A percentile compares a stretch with the other conserved stretches of the same genome.
These are phyloP conservation scores for Epizoanthus rinbou DNA, from an alignment of 92 coral and sea anemone species.

Conservation along the genomic window DNA sequence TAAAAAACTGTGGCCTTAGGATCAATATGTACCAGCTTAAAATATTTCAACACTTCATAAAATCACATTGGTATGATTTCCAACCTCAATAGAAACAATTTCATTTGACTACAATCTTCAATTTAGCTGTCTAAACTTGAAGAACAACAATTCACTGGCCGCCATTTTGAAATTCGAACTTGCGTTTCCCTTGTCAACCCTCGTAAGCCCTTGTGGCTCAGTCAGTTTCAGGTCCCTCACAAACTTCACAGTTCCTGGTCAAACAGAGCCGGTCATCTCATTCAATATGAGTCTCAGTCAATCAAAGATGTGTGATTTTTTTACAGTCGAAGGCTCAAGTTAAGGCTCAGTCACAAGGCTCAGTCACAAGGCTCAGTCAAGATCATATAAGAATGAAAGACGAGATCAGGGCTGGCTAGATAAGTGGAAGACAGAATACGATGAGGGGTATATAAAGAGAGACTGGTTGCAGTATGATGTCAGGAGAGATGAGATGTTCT, in stretches of 20 bases:
- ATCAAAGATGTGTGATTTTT: not conserved
- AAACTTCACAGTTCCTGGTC: not conserved
- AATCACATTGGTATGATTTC: not conserved
- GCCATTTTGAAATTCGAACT: not conserved
- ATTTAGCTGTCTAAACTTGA: not conserved
- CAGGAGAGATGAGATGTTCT: no score
- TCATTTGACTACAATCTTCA: not conserved
- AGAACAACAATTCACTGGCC: not conserved
- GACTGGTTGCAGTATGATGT: not conserved
- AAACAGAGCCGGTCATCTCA: no score
- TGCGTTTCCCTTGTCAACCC: not conserved
- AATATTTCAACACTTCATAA: not conserved
- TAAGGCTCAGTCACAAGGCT: not conserved
- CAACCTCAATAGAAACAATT: not conserved
- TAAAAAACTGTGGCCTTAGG: no score
- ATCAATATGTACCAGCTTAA: not conserved
- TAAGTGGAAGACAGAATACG: not conserved
- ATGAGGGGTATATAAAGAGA: not conserved
- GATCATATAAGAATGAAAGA: constrained; percentile 5
- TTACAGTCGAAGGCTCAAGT: constrained; percentile 1
- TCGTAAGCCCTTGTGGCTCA: not conserved
- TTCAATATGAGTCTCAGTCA: not conserved
- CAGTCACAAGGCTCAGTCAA: not conserved
- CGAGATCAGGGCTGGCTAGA: not conserved
- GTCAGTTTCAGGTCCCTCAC: constrained; percentile 4